Percentiles rank a stretch among this genome's conserved stretches.
phyloP scores from a whole-genome alignment of 2,797 vertebrate genomes.

The Tenualosa thibaudeaui region DNA sequence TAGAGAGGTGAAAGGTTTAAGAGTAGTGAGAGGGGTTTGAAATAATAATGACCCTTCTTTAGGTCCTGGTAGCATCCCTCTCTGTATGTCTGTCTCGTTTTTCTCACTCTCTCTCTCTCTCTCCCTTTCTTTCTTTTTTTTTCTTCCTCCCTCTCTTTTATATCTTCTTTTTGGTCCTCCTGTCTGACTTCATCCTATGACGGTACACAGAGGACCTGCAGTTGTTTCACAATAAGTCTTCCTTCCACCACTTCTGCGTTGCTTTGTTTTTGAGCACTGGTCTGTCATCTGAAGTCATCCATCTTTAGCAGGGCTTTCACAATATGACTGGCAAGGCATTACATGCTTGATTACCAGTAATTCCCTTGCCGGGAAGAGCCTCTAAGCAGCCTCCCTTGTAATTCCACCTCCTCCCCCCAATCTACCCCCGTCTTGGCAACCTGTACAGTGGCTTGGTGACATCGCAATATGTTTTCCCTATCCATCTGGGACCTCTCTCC shows the following conservation, averaged over 20 bases:
- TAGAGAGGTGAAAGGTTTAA: conserved; percentile 63
- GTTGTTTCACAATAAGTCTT: not conserved
- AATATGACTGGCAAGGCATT: conserved; percentile 74
- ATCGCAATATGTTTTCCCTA: conserved; percentile 63
- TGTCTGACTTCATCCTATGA: not conserved
- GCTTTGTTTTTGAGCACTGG: conserved; percentile 39
- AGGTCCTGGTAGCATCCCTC: conserved; percentile 30
- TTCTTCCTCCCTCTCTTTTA: not conserved
- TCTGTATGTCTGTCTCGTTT: not conserved
- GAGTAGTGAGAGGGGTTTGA: conserved; percentile 66
- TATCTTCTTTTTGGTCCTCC: conserved; percentile 9
- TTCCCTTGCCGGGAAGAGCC: conserved; percentile 67
- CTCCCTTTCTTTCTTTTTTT: not conserved
- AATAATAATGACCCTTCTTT: conserved; percentile 69
- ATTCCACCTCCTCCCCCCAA: conserved; percentile 44
- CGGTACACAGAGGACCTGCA: not conserved
- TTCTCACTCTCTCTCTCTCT: not conserved
- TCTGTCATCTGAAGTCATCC: conserved; percentile 62
- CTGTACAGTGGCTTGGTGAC: conserved; percentile 70
- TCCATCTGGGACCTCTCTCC: not conserved
- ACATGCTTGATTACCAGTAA: conserved; percentile 78
- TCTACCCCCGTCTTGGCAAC: conserved; percentile 63
- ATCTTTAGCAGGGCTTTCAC: conserved; percentile 73
- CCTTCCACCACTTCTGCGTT: not conserved
- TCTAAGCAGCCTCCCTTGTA: conserved; percentile 70